These are phyloP conservation scores for Neodiprion lecontei DNA, from an alignment of 1,140 invertebrate species.

Conservation along the genomic window DNA sequence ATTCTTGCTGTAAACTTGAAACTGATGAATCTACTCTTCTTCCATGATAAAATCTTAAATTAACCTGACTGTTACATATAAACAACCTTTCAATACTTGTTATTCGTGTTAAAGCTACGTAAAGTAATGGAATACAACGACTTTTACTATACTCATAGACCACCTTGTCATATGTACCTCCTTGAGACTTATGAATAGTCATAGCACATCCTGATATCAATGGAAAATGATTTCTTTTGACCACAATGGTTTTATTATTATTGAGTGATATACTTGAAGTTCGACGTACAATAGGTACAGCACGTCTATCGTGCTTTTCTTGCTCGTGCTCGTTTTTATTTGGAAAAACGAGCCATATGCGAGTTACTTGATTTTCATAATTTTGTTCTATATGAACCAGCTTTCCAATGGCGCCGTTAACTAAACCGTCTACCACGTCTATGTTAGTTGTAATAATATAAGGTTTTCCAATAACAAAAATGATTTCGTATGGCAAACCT, in stretches of 20 bases:
- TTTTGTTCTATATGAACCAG: constrained; percentile 36
- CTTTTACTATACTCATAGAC: constrained; percentile 23
- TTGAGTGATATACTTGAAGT: constrained; percentile 18
- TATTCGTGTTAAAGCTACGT: background rate
- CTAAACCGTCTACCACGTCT: constrained; percentile 43
- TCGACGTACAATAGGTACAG: constrained; percentile 1
- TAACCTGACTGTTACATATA: background rate
- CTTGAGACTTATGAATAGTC: constrained; percentile 35
- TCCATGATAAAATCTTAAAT: background rate
- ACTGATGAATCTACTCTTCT: too few relatives aligned
- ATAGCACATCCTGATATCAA: constrained; percentile 12
- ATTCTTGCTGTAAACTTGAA: too few relatives aligned
- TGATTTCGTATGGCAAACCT: constrained; percentile 38
- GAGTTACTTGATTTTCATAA: constrained; percentile 22
- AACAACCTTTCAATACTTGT: background rate
- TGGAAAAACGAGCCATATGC: constrained; percentile 4
- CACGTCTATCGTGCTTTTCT: background rate
- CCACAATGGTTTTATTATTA: constrained; percentile 16
- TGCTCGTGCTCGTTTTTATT: background rate
- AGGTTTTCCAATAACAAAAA: constrained; percentile 35
- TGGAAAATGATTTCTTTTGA: constrained; percentile 24
- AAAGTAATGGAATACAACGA: background rate
- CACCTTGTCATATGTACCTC: constrained; percentile 30
- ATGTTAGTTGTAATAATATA: constrained; percentile 51
- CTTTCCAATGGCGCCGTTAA: constrained; percentile 44